Conservation (phyloP, 2,797 vertebrate species). For the Masticophis lateralis region DNA sequence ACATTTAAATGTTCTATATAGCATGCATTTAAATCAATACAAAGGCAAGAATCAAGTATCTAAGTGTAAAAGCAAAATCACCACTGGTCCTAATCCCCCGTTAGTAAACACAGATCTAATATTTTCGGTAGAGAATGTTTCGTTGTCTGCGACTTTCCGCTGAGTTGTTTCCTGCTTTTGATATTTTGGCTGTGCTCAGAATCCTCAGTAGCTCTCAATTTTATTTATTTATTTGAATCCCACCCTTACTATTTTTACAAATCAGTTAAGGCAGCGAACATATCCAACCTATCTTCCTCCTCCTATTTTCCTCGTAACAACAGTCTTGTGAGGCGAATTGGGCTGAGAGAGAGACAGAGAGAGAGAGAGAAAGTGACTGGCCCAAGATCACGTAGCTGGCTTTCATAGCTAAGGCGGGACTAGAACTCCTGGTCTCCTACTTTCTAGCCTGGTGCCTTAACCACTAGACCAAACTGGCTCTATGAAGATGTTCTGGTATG, state of each 20-base stretch:
- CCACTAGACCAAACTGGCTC: not conserved
- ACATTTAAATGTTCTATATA: not conserved
- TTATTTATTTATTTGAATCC: not conserved
- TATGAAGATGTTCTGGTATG: not conserved
- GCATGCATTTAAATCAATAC: not conserved
- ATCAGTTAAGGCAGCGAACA: not conserved
- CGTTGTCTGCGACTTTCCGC: not conserved
- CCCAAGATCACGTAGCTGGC: not conserved
- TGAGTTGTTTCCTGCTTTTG: not conserved
- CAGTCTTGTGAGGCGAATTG: not conserved
- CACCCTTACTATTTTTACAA: not conserved
- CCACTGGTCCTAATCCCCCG: not conserved
- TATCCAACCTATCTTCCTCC: not conserved
- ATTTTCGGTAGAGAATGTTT: not conserved
- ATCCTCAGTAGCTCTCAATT: not conserved
- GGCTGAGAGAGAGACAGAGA: not conserved
- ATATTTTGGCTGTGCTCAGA: not conserved
- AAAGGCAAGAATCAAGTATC: not conserved
- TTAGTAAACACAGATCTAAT: not conserved
- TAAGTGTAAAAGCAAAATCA: not conserved
- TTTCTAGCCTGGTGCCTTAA: not conserved
- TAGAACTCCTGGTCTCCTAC: not conserved
- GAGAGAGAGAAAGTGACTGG: not conserved
- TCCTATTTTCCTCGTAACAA: not conserved
- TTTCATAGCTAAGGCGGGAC: not conserved